These are phyloP conservation scores for Polymixis flavicincta DNA, from an alignment of 2,888 invertebrate species.

Conservation along the genomic window DNA sequence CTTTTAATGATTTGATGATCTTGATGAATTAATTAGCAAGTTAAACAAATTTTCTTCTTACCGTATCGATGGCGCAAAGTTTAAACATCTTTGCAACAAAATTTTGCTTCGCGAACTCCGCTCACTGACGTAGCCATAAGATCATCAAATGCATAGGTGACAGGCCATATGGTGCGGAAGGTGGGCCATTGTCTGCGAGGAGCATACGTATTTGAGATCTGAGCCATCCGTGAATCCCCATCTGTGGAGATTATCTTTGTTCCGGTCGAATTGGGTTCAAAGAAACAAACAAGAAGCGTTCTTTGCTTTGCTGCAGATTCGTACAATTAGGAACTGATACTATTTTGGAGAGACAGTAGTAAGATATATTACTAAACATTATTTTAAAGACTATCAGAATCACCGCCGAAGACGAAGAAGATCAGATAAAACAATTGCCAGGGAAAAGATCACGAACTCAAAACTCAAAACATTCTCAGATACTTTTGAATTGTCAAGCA, in stretches of 20 bases:
- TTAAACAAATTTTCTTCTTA: neutral
- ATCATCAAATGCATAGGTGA: no score
- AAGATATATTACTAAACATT: neutral
- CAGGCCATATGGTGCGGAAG: no score
- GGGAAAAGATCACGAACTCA: neutral
- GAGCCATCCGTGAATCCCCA: no score
- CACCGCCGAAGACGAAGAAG: neutral
- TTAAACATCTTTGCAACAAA: no score
- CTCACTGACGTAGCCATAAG: no score
- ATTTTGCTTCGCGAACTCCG: no score
- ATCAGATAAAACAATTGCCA: neutral
- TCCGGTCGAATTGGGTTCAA: no score
- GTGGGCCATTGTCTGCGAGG: no score
- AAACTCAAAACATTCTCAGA: neutral
- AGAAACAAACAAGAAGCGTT: no score
- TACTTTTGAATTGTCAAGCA: neutral
- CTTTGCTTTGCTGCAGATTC: neutral
- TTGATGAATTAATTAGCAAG: conserved; percentile 4
- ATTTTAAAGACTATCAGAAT: neutral
- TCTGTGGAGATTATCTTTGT: no score
- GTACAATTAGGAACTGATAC: neutral
- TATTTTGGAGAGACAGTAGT: neutral
- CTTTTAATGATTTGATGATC: conserved; percentile 5
- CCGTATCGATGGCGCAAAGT: no score
- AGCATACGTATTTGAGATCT: no score